Base-by-base conservation (phyloP, 2,797 vertebrate species). In the Mycteria americana region DNA sequence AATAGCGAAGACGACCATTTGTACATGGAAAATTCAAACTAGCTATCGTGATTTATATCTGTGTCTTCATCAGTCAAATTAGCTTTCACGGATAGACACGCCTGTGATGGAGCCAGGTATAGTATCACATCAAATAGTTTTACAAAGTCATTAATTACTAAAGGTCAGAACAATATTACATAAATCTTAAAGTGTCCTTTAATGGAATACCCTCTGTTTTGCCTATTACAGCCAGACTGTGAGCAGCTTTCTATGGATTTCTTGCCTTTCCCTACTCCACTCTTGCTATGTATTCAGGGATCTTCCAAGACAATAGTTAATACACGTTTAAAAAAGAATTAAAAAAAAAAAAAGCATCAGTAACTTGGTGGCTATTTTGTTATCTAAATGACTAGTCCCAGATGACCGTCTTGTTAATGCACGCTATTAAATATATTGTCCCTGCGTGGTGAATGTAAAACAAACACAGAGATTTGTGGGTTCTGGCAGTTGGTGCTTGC, bases 381-480 rank as follows among this genome's bases (percentile, higher is more conserved):
- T 65, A 69, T 72, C 78, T 82, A 80, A 91, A 87, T 54, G 31
- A 85, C 18, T 62, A 85, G 78, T 65, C 86, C 63, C 81, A 63
- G 73, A 51, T 78, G 82, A 88, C 90, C 68, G 28, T 18, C 88
- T 78, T 93, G 70, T 83, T 89, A 82, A 89, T 24, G n/a, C 28
- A 45, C 0, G 4, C 50, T 57, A 13, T 59, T 56, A 94, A 95
- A 93, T 94, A 92, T 75, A 46, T 77, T 63, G 54, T 24, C 28
- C 50, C 43, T 81, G 31, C 46, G 84, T 19, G 23, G 45, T 83
- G 69, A 45, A 60, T 78, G 31, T 45, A 91, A 88, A 97, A 93
- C 78, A 92, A 89, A 86, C 37, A 74, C 35, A 39, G 43, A 94
- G 87, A 95, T 95, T 93, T 96, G 94, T 93, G 87, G 43, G 56